Base-by-base conservation (phyloP, 1,140 invertebrate species). In the Tribolium madens region DNA sequence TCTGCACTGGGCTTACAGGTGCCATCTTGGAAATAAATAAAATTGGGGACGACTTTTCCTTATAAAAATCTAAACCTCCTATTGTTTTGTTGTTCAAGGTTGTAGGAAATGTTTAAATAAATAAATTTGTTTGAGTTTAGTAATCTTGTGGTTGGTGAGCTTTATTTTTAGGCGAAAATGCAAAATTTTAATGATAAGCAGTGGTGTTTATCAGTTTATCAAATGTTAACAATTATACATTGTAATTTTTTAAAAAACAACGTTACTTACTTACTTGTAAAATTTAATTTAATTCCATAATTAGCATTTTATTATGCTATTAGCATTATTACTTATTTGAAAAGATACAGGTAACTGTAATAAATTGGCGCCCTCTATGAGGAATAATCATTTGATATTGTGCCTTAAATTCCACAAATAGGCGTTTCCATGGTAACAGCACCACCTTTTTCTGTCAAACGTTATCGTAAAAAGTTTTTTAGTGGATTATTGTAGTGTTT, bases 1-100 rank as follows among this genome's bases (percentile, higher is more conserved):
- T 81, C 36, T 80, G 80, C 72, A 79, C 81, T 81, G 79, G 73
- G 76, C 79, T 75, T 77, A 81, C 53, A 76, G 76, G 26, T 48
- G 76, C 48, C 72, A 78, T 75, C 64, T 78, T 75, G 52, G 48
- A 46, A 26, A 76, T 33, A 72, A 42, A 76, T 60, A 60, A 72
- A 60, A 0, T 47, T 15, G 21, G 12, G 33, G 57, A 17, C 13
- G 17, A 13, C 36, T 15, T 68, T 26, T 26, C 50, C 12, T 14
- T 68, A 52, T 18, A 12, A 21, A 50, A 69, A 3, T 50, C n/a
- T 10, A 48, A 18, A 31, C 47, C 18, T 42, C 31, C 48, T 21
- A 13, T 18, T 26, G 13, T 17, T 69, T 69, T 15, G 3, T 12
- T 18, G 14, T 15, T 13, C 18, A 21, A 15, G 50, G 14, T 52